A percentile compares a stretch with the other conserved stretches of the same genome.
These are phyloP conservation scores for Bradynema listronoti DNA, from an alignment of 1,140 invertebrate species.

Conservation along the genomic window DNA sequence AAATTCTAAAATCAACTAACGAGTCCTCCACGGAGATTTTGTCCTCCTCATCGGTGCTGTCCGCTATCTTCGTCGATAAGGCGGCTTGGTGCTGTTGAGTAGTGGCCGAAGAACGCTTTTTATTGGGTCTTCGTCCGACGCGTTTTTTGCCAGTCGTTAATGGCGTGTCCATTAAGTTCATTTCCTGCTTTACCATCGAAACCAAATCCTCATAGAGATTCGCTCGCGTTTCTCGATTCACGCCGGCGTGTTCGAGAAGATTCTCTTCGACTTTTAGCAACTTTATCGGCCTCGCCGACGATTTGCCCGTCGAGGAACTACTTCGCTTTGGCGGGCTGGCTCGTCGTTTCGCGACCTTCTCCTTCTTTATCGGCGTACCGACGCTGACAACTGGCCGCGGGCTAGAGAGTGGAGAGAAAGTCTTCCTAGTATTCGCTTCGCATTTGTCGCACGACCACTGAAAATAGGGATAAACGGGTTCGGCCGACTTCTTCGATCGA, in stretches of 20 bases:
- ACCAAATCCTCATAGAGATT: too few species aligned
- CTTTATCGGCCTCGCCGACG: not conserved
- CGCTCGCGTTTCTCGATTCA: too few species aligned
- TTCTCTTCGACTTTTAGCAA: not conserved
- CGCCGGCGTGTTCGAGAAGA: not conserved
- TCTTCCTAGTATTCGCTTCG: not conserved
- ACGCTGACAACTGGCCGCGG: not conserved
- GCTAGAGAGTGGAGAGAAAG: not conserved
- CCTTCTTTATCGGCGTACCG: not conserved
- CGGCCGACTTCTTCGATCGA: slow-evolving; percentile 3
- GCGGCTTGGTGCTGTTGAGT: too few species aligned
- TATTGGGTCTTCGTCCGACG: too few species aligned
- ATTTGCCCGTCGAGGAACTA: not conserved
- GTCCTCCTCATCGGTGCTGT: not conserved
- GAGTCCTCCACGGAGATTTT: not conserved
- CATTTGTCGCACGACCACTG: slow-evolving; percentile 26
- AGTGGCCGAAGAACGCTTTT: too few species aligned
- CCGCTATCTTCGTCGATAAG: too few species aligned
- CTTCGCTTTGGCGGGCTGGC: not conserved
- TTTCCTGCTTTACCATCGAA: too few species aligned
- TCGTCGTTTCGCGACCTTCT: not conserved
- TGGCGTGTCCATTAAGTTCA: too few species aligned
- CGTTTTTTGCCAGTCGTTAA: too few species aligned
- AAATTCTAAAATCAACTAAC: not conserved
- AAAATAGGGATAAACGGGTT: slow-evolving; percentile 11